phyloP scores from a whole-genome alignment of 2,888 invertebrate genomes.

The Tuta absoluta region DNA sequence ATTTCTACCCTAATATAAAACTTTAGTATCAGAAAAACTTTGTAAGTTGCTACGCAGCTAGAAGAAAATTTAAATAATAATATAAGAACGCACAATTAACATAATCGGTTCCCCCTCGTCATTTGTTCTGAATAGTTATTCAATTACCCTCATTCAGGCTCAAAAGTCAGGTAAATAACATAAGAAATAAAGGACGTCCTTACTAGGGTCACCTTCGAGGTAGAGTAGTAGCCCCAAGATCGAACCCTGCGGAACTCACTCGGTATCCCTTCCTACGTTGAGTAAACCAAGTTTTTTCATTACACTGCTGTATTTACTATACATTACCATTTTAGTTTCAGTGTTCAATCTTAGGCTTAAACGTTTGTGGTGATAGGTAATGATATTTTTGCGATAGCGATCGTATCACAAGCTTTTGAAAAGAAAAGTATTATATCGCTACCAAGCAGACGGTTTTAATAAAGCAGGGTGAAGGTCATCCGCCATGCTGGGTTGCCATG shows the following conservation, averaged over 20 bases:
- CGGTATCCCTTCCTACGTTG: slow-evolving; percentile 28
- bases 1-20: not conserved
- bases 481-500: slow-evolving; percentile 52
- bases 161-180: slow-evolving; percentile 57
- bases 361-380: slow-evolving; percentile 38
- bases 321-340: slow-evolving; percentile 40
- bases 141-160: slow-evolving; percentile 55
- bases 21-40: not conserved
- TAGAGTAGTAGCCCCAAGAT: slow-evolving; percentile 52
- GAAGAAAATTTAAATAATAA: not conserved
- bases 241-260: slow-evolving; percentile 53
- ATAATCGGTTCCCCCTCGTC: slow-evolving; percentile 36
- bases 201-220: slow-evolving; percentile 59
- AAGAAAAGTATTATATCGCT: slow-evolving; percentile 33
- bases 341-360: not conserved
- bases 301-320: slow-evolving; percentile 31
- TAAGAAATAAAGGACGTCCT: slow-evolving; percentile 59
- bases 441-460: slow-evolving; percentile 53
- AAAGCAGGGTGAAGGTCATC: slow-evolving; percentile 63
- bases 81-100: slow-evolving; percentile 10
- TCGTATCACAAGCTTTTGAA: slow-evolving; percentile 42
- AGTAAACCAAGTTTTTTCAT: not conserved
- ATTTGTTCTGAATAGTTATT: slow-evolving; percentile 51
- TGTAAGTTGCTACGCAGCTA: not conserved
- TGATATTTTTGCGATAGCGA: slow-evolving; percentile 25